These are phyloP conservation scores for Pristionchus arcanus DNA, from an alignment of 2,888 invertebrate species.

Conservation along the genomic window DNA sequence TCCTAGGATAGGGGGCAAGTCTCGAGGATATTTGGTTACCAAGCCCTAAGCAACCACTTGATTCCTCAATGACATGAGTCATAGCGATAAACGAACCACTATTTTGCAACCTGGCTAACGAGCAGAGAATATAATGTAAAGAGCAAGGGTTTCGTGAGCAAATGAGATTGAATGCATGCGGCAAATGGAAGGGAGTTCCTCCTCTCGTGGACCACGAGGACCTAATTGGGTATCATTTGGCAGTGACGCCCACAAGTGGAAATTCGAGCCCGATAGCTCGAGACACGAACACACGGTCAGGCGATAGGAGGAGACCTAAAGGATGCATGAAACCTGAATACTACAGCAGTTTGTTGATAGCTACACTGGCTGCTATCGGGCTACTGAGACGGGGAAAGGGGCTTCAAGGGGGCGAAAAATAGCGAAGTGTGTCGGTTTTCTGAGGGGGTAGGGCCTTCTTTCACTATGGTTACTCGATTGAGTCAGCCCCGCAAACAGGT, in stretches of 20 bases:
- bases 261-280: background rate
- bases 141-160: background rate
- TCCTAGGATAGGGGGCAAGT: background rate
- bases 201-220: background rate
- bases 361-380: background rate
- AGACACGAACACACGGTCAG: background rate
- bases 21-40: background rate
- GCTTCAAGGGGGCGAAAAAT: background rate
- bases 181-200: background rate
- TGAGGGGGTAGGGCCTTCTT: background rate
- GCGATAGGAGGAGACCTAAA: background rate
- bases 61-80: background rate
- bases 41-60: background rate
- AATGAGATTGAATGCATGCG: background rate
- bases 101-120: background rate
- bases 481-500: constrained; percentile 16
- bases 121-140: background rate
- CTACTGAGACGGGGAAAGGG: background rate
- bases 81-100: background rate
- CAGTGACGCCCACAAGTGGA: background rate
- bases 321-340: constrained; percentile 18
- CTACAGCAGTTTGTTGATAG: background rate
- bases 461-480: constrained; percentile 15
- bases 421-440: background rate
- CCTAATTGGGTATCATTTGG: constrained; percentile 15